A percentile compares a stretch with the other conserved stretches of the same genome.
phyloP scores from a whole-genome alignment of 1,140 invertebrate genomes.

The Cydia pomonella region DNA sequence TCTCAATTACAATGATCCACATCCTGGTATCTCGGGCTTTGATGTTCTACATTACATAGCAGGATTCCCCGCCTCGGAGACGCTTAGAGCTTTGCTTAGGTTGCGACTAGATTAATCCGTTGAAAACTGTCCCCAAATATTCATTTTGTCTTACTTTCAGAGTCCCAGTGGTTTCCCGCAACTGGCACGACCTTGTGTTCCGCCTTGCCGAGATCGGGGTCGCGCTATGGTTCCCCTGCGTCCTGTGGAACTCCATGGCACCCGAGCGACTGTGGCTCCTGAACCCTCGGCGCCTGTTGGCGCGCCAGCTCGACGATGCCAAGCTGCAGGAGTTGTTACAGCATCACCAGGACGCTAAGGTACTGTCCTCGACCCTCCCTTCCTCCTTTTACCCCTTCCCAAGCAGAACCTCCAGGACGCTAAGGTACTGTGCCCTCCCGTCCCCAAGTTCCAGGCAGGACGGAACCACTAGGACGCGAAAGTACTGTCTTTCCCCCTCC shows the following conservation, averaged over 20 bases:
- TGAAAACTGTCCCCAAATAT: too few relatives aligned
- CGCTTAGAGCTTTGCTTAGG: too few relatives aligned
- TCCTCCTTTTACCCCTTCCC: too few relatives aligned
- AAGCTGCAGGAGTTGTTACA: conserved; percentile 58
- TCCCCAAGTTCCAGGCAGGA: conserved; percentile 33
- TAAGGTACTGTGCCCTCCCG: too few relatives aligned
- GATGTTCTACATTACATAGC: too few relatives aligned
- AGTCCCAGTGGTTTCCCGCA: conserved; percentile 92
- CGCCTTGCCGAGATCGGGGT: conserved; percentile 96
- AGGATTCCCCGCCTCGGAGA: too few relatives aligned
- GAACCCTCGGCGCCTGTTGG: conserved; percentile 93
- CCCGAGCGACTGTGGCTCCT: conserved; percentile 97
- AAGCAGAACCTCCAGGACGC: too few relatives aligned
- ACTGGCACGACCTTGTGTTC: conserved; percentile 95
- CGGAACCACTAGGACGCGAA: background rate
- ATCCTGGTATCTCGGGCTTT: too few relatives aligned
- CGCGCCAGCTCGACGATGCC: conserved; percentile 79
- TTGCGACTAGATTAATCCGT: too few relatives aligned
- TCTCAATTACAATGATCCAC: too few relatives aligned
- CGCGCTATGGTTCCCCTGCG: conserved; percentile 95
- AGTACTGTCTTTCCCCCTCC: background rate
- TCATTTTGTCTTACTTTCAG: conserved; percentile 78
- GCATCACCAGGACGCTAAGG: conserved; percentile 53
- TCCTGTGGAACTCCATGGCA: conserved; percentile 96
- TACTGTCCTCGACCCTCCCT: conserved; percentile 19